These are phyloP conservation scores for Metridium senile DNA, from an alignment of 92 coral and sea anemone genomes.

Conservation along the genomic window DNA sequence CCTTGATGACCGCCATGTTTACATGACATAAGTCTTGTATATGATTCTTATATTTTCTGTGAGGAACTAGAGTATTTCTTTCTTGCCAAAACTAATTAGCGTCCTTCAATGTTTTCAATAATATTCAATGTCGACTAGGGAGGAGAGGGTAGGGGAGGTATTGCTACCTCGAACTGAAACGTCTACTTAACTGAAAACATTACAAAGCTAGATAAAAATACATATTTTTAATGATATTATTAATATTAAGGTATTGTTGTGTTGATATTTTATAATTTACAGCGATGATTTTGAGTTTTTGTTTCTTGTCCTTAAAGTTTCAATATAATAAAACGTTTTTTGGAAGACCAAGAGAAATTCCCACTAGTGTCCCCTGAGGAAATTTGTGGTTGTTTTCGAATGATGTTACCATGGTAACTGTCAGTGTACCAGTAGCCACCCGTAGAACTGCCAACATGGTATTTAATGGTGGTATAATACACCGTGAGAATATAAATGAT, in stretches of 20 bases:
- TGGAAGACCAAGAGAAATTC: background rate
- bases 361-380: background rate
- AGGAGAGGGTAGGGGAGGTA: slow-evolving; percentile 1
- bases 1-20: slow-evolving; percentile 17
- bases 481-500: background rate
- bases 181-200: background rate
- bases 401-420: slow-evolving; percentile 8
- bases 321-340: no score
- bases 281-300: no score
- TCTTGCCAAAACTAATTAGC: background rate
- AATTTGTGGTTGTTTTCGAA: background rate
- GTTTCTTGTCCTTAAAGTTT: no score
- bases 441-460: slow-evolving; percentile 10
- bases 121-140: background rate
- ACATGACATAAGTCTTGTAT: background rate
- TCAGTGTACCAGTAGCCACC: slow-evolving; percentile 27
- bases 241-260: no score
- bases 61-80: background rate
- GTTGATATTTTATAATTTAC: no score
- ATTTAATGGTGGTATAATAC: no score
- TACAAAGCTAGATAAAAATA: no score
- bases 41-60: background rate
- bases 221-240: no score
- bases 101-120: background rate
- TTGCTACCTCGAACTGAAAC: background rate